A percentile compares a stretch with the other conserved stretches of the same genome.
phyloP scores from a whole-genome alignment of 1,140 invertebrate species.

The Ceratosolen fusciceps region DNA sequence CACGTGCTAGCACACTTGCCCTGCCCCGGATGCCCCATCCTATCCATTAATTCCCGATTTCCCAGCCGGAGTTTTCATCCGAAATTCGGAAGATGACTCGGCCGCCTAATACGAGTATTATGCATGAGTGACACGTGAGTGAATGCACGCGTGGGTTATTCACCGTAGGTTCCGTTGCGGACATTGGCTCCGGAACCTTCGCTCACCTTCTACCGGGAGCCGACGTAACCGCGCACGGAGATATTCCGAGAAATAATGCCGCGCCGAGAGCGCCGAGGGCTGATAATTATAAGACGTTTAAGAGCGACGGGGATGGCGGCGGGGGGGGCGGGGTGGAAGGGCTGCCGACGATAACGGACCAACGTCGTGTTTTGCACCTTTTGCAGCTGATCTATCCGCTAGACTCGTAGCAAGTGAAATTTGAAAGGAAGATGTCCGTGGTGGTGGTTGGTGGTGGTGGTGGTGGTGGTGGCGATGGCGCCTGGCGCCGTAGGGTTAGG shows the following conservation, averaged over 20 bases:
- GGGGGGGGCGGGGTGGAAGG: background rate
- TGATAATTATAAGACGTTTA: too few species aligned
- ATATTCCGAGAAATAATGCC: background rate
- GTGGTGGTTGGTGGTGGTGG: background rate
- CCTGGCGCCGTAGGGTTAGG: background rate
- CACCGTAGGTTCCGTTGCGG: too few species aligned
- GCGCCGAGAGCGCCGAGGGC: too few species aligned
- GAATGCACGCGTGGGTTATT: too few species aligned
- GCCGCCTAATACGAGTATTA: background rate
- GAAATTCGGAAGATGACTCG: constrained; percentile 29
- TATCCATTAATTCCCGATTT: constrained; percentile 41
- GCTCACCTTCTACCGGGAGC: too few species aligned
- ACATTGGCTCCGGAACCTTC: too few species aligned
- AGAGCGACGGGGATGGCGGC: background rate
- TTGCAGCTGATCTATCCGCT: too few species aligned
- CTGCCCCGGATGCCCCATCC: constrained; percentile 17
- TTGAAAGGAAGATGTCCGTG: too few species aligned
- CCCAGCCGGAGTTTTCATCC: constrained; percentile 23
- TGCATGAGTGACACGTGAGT: too few species aligned
- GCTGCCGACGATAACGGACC: too few species aligned
- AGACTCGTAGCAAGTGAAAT: background rate
- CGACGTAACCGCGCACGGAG: too few species aligned
- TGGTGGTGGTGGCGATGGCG: background rate
- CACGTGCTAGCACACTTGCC: background rate
- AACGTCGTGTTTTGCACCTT: too few species aligned